Base-by-base conservation (phyloP, 37 sponge, comb jelly and placozoan genomes). In the Theonella swinhoei region DNA sequence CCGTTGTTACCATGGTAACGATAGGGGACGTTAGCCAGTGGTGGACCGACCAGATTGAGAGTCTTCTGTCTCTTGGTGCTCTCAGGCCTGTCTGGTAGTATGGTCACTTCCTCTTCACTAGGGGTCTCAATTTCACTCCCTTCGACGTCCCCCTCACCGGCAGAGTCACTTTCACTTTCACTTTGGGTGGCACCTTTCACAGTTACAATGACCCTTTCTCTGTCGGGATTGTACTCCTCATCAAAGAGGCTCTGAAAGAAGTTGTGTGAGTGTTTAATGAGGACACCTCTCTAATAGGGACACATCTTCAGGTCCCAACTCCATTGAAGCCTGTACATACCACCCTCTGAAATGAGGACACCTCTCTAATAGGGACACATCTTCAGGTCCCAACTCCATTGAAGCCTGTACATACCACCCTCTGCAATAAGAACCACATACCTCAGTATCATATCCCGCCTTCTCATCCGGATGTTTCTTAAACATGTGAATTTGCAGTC, bases 41-140 rank as follows among this genome's bases (percentile, higher is more conserved):
- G 14, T 14, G 54, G 54, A 47, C 54, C 54, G 14, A 47, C 14
- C 54, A 47, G 54, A 14, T 17, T 47, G 7, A 14, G 14, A 14
- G 11, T 47, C 11, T 14, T 14, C 11, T 17, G 11, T 47, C 14
- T 47, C 54, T 7, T 17, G 14, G 54, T 47, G 7, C 54, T 47
- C 11, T 7, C 7, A 14, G 54, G 14, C 8, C 38, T 22, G 39
- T 20, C 67, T 4, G 5, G 24, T 20, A 29, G 24, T 65, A 28
- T n/a, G 19, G 11, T 28, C 67, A 11, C 62, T 28, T 25, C 34
- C 26, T n/a, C 76, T 30, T 72, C 72, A 5, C 39, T 81, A 71
- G 42, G 72, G 59, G 35, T 81, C 72, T 70, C 72, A 81, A 34
- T 71, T 70, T 14, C 43, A 71, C 14, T 35, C 0, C 4, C 61